These are phyloP conservation scores for Tenthredo livida DNA, from an alignment of 2,888 invertebrate genomes.

Conservation along the genomic window DNA sequence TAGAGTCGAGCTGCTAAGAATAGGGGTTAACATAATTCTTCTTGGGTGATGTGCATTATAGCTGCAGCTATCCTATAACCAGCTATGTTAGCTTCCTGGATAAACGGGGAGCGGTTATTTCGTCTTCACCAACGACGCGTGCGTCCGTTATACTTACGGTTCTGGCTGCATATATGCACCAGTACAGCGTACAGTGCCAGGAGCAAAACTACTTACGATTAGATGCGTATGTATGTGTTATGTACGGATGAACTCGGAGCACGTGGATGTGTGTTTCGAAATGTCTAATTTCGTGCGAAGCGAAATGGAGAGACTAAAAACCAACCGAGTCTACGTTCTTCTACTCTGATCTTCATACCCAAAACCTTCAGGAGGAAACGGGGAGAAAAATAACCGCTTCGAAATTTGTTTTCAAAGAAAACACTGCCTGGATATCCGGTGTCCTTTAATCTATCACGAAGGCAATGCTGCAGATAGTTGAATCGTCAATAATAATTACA, in stretches of 20 bases:
- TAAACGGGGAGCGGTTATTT: constrained; percentile 49
- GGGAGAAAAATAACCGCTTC: background rate
- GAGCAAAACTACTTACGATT: constrained; percentile 39
- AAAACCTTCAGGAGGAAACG: constrained; percentile 23
- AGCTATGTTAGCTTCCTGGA: constrained; percentile 39
- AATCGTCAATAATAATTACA: background rate
- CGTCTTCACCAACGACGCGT: constrained; percentile 40
- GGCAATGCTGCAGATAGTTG: background rate
- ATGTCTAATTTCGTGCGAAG: constrained; percentile 46
- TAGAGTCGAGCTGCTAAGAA: constrained; percentile 30
- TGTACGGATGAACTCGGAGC: background rate
- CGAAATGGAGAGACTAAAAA: constrained; percentile 27
- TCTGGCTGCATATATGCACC: background rate
- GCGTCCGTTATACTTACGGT: constrained; percentile 47
- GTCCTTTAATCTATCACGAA: constrained; percentile 22
- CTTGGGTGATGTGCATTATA: constrained; percentile 7
- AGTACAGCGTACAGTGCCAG: background rate
- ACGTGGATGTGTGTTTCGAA: background rate
- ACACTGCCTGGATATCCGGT: constrained; percentile 17
- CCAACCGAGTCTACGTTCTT: background rate
- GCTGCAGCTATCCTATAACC: background rate
- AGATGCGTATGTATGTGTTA: background rate
- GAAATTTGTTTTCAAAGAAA: constrained; percentile 36
- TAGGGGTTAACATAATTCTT: constrained; percentile 50
- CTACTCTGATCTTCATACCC: background rate